phyloP scores from a whole-genome alignment of 2,888 invertebrate species.

The Linyphia triangularis region DNA sequence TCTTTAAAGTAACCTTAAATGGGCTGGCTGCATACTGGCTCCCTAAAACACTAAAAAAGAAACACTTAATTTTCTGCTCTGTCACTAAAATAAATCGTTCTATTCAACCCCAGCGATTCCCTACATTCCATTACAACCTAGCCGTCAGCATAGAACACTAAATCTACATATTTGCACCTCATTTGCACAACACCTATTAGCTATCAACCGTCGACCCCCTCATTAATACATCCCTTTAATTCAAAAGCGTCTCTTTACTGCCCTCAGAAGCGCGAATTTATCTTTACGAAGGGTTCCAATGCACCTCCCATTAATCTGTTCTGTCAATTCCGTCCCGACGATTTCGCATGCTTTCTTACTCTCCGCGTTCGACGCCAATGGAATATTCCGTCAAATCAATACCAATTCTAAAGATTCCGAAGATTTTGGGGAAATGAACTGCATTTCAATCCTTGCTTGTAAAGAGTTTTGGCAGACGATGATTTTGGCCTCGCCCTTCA shows the following conservation, averaged over 20 bases:
- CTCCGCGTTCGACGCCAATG: background rate
- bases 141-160: no score
- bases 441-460: background rate
- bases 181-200: background rate
- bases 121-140: no score
- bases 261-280: background rate
- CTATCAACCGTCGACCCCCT: background rate
- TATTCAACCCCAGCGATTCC: no score
- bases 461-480: background rate
- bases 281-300: background rate
- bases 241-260: background rate
- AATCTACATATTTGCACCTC: no score
- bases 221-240: background rate
- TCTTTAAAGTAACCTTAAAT: no score
- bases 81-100: no score
- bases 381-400: slow-evolving; percentile 32
- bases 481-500: background rate
- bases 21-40: no score
- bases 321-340: background rate
- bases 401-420: background rate
- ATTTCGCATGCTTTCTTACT: background rate
- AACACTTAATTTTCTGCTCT: no score
- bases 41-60: no score
- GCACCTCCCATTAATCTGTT: background rate
- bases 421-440: background rate